Conservation (phyloP, 2,113 vertebrate genomes). For the Accipiter cooperii region DNA sequence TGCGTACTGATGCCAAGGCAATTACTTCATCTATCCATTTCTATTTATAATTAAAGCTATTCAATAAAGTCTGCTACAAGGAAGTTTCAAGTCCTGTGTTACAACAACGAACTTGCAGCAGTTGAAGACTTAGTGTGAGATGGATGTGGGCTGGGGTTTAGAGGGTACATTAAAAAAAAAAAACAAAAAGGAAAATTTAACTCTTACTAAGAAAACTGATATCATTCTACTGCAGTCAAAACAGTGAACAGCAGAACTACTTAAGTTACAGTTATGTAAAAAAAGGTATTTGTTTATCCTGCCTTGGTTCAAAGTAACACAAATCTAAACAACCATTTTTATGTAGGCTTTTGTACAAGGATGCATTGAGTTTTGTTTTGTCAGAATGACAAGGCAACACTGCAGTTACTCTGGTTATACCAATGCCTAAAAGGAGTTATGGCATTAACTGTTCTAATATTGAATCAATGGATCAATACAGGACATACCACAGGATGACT, state of each 20-base stretch:
- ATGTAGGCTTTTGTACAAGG: not conserved
- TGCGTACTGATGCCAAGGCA: not conserved
- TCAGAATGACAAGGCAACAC: not conserved
- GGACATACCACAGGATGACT: not conserved
- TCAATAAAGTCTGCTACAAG: not conserved
- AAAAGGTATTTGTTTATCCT: not conserved
- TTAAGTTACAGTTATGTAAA: not conserved
- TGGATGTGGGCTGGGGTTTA: not conserved
- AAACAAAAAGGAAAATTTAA: not conserved
- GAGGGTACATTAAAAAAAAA: not conserved
- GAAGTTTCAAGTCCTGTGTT: not conserved
- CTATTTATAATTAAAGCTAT: not conserved
- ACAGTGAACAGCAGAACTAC: not conserved
- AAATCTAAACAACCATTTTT: not conserved
- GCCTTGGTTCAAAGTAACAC: not conserved
- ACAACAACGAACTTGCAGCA: not conserved
- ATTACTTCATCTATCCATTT: not conserved
- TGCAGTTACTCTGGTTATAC: not conserved
- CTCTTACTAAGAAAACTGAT: not conserved
- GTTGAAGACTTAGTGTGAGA: not conserved
- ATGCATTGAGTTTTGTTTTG: not conserved
- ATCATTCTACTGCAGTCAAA: not conserved
- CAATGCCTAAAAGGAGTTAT: not conserved
- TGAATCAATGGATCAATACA: not conserved
- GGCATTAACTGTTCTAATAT: not conserved